Evolutionary conservation across 2,797 vertebrate species (phyloP), one percentile per base, ranked within the genome.

Genomic region (Hemitrygon akajei): DNA sequence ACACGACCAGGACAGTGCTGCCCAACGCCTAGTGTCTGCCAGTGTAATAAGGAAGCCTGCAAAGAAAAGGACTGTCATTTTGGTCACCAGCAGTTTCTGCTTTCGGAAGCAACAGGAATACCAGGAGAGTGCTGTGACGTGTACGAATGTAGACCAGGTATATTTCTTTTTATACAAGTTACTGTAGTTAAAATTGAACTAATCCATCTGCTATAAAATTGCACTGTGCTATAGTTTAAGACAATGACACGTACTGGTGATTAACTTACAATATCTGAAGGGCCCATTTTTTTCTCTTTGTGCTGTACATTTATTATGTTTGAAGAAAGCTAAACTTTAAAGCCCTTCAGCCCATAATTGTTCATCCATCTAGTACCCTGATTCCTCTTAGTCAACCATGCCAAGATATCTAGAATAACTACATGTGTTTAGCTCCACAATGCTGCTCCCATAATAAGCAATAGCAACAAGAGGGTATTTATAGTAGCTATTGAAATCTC

Each of bases 71-170:
- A 95, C 94, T 97, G 97, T 94, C 95, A 96, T 0, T 94, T 94
- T 1, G 96, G 96, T 76, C 96, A 96, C 94, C 96, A 95, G 14
- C 94, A 95, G 0, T 94, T 96, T 60, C 92, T 94, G 4, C 86
- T 97, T 86, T 95, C 94, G 69, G 95, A 96, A 94, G 97, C 96
- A 94, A 96, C 95, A 12, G 97, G 97, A 18, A 95, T 94, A 80
- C 96, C 97, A 0, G 97, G 97, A 94, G 96, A 97, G 95, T 97
- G 97, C 95, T 97, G 97, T 80, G 95, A 97, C n/a, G 93, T 95
- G 75, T 96, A 96, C 34, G 96, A 96, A 94, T 97, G 97, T 95
- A 97, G 97, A 94, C 97, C 96, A 97, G 97, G 97, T 97, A 96
- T 94, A 20, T 80, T 11, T 91, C 20, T 40, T 47, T 47, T 47